Evolutionary conservation across 2,113 vertebrate genomes (phyloP), one percentile per base, ranked within the genome.

Genomic region (Crocuta crocuta): DNA sequence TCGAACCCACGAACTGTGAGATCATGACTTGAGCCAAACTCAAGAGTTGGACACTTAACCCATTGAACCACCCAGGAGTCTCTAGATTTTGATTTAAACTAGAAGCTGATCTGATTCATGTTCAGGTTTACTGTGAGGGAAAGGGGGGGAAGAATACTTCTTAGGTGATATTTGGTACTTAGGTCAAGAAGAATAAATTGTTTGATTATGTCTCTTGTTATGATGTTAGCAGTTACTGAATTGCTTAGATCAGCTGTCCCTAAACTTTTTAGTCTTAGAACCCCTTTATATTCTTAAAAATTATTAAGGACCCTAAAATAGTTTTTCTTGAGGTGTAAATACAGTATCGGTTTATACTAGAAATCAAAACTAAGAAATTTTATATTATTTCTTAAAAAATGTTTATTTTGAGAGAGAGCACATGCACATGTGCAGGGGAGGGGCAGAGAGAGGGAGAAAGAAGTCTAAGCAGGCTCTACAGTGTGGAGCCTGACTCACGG

Each of bases 241-340:
- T 96, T 95, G 31, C 13, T 31, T 66, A n/a, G 2, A 85, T 83
- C 10, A 71, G 17, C 79, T 86, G 7, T 96, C 23, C 48, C 17
- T 39, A 83, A 35, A 71, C 43, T 39, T 96, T 93, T 82, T 35
- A 85, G 68, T 74, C 9, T 70, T 39, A 70, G n/a, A 24, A 65
- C 73, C 3, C 17, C 35, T 90, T 87, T 89, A 21, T 63, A 53
- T 15, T 94, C n/a, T 80, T 71, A 33, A 86, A 76, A 70, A 90
- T 94, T 35, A 79, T 24, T 78, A 39, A 70, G 21, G 39, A 84
- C 31, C 4, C 4, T 61, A 83, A 66, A 48, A 48, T 48, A 26
- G 43, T n/a, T 80, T 97, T 58, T 65, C n/a, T 87, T 71, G 61
- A 65, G 68, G 13, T 82, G 61, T 89, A 91, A 70, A 71, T 90